Percentiles rank a stretch among this genome's conserved stretches.
Evolutionary conservation across 2,888 invertebrate genomes (phyloP).

Genomic region (Lobophora halterata): DNA sequence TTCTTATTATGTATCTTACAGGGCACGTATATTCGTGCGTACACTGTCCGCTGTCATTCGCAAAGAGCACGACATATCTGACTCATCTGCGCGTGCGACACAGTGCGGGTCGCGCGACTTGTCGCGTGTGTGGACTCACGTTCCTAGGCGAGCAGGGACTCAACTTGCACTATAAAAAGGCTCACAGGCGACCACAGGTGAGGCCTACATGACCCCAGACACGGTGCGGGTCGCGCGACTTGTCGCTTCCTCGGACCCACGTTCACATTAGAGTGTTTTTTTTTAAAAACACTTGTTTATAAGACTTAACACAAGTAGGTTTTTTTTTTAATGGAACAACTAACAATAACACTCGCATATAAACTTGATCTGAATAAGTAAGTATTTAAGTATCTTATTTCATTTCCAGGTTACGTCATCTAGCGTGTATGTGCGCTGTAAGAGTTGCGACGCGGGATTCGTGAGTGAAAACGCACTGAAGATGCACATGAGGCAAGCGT

Average conservation of each 20-base stretch:
- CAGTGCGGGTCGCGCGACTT: constrained; percentile 44
- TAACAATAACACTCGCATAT: neutral
- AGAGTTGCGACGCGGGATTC: constrained; percentile 38
- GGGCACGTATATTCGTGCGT: constrained; percentile 50
- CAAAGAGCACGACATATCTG: constrained; percentile 55
- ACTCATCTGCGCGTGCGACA: constrained; percentile 60
- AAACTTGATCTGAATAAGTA: neutral
- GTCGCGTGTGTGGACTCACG: constrained; percentile 55
- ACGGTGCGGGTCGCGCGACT: neutral
- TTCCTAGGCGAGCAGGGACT: constrained; percentile 56
- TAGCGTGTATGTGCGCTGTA: constrained; percentile 25
- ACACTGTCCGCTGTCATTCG: constrained; percentile 50
- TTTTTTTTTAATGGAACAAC: too few species aligned
- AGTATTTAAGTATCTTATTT: neutral
- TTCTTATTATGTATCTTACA: too few species aligned
- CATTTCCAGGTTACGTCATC: constrained; percentile 11
- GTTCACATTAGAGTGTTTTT: too few species aligned
- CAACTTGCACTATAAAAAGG: constrained; percentile 54
- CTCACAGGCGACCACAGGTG: constrained; percentile 37
- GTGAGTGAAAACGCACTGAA: constrained; percentile 38
- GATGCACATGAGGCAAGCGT: constrained; percentile 25
- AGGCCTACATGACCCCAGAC: neutral
- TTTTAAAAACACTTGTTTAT: too few species aligned
- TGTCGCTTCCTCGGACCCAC: too few species aligned
- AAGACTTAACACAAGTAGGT: too few species aligned